Conservation (phyloP, 2,113 vertebrate genomes). For the Syrmaticus mikado region DNA sequence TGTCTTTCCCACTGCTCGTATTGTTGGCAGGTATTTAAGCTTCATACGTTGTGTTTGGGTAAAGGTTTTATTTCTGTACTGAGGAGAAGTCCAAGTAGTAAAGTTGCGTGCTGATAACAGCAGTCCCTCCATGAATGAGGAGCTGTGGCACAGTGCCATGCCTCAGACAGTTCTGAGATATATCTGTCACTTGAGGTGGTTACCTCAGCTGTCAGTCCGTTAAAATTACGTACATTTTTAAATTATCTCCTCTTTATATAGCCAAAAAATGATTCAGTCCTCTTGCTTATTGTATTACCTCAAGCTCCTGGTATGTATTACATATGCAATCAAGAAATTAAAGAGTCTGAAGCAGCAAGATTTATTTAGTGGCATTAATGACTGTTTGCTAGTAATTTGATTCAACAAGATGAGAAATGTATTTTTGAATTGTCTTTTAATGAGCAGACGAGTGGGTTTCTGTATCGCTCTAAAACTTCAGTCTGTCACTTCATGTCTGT, state of each 20-base stretch:
- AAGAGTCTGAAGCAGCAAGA: neutral
- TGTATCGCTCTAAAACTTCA: neutral
- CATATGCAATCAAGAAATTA: conserved; percentile 20
- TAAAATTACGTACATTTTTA: conserved; percentile 46
- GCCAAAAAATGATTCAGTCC: conserved; percentile 70
- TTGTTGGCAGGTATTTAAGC: neutral
- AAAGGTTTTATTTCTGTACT: neutral
- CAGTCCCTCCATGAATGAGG: neutral
- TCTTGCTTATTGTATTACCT: conserved; percentile 54
- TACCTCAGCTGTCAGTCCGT: conserved; percentile 66
- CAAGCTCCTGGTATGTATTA: conserved; percentile 61
- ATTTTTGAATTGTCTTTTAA: conserved; percentile 35
- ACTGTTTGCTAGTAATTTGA: conserved; percentile 3
- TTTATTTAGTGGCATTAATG: conserved; percentile 33
- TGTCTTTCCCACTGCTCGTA: neutral
- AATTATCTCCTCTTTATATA: conserved; percentile 38
- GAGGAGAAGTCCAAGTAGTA: neutral
- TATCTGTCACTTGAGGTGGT: conserved; percentile 52
- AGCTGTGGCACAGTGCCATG: conserved; percentile 24
- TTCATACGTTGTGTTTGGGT: neutral
- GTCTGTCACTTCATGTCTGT: neutral
- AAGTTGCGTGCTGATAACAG: neutral
- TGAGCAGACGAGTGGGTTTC: conserved; percentile 14
- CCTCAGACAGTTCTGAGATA: conserved; percentile 18
- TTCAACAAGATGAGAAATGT: conserved; percentile 7